These are phyloP conservation scores for Charanyca ferruginea DNA, from an alignment of 2,888 invertebrate genomes.

Conservation along the genomic window DNA sequence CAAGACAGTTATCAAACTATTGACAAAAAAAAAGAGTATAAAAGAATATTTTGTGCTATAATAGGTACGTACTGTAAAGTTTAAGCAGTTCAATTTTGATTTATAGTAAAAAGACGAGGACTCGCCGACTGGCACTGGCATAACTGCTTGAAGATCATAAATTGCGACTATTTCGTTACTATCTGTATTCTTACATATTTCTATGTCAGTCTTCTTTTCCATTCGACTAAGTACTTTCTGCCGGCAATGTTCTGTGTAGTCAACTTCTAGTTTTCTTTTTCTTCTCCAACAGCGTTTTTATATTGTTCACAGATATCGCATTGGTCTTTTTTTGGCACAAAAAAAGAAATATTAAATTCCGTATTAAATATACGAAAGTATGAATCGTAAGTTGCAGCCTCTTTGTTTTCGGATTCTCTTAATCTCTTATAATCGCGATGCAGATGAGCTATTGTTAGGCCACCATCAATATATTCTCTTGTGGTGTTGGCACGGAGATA, in stretches of 20 bases:
- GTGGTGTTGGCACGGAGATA: conserved; percentile 25
- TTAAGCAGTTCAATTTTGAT: conserved; percentile 20
- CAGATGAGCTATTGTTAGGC: conserved; percentile 24
- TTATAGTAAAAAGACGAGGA: conserved; percentile 34
- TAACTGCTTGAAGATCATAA: conserved; percentile 45
- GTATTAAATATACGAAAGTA: conserved; percentile 30
- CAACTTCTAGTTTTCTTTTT: too few relatives aligned
- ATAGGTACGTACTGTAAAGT: conserved; percentile 24
- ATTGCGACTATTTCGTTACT: conserved; percentile 31
- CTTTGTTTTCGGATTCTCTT: conserved; percentile 27
- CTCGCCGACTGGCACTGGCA: conserved; percentile 37
- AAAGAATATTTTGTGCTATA: neutral
- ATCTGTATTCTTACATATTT: conserved; percentile 14
- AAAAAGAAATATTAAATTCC: conserved; percentile 31
- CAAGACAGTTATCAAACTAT: too few relatives aligned
- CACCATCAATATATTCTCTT: conserved; percentile 37
- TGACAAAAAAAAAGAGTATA: too few relatives aligned
- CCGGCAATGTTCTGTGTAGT: conserved; percentile 31
- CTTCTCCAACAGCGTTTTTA: conserved; percentile 47
- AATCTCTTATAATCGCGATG: conserved; percentile 37
- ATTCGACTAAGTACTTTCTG: too few relatives aligned
- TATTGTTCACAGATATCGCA: conserved; percentile 38
- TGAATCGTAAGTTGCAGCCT: conserved; percentile 31
- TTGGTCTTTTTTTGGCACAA: too few relatives aligned
- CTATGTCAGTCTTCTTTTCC: conserved; percentile 34